Evolutionary conservation across 2,113 vertebrate genomes (phyloP).

Genomic region (Oplegnathus fasciatus): DNA sequence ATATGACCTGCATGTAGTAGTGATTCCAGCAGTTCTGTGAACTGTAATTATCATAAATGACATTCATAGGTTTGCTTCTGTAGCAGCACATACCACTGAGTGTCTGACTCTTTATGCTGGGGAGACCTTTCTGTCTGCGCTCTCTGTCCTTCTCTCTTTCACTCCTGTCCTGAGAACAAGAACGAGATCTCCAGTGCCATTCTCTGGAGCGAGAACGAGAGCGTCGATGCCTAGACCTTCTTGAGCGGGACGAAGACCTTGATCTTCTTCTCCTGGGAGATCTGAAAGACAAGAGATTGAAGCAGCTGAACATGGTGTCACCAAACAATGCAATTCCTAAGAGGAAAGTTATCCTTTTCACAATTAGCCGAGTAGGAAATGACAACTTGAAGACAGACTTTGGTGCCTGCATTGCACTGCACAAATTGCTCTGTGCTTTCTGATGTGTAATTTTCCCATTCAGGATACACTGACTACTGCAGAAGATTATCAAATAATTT

Average conservation of each 20-base stretch:
- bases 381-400: neutral
- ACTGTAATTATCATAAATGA: neutral
- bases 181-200: constrained; percentile 87
- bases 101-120: constrained; percentile 90
- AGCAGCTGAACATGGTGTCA: neutral
- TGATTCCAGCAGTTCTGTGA: neutral
- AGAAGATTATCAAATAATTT: neutral
- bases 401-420: neutral
- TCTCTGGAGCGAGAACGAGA: constrained; percentile 92
- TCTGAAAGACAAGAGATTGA: constrained; percentile 76
- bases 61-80: constrained; percentile 1
- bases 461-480: neutral
- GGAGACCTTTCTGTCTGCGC: constrained; percentile 92
- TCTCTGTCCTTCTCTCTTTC: constrained; percentile 92
- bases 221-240: constrained; percentile 87
- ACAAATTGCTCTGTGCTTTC: neutral
- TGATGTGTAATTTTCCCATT: neutral
- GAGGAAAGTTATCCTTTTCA: neutral
- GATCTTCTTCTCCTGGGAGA: constrained; percentile 93
- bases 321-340: neutral
- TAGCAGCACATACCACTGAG: constrained; percentile 88
- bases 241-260: constrained; percentile 90
- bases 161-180: constrained; percentile 88
- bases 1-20: neutral
- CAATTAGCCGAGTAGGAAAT: neutral